Evolutionary conservation across 2,113 vertebrate species (phyloP), one percentile per base, ranked within the genome.

Genomic region (Hucho hucho): DNA sequence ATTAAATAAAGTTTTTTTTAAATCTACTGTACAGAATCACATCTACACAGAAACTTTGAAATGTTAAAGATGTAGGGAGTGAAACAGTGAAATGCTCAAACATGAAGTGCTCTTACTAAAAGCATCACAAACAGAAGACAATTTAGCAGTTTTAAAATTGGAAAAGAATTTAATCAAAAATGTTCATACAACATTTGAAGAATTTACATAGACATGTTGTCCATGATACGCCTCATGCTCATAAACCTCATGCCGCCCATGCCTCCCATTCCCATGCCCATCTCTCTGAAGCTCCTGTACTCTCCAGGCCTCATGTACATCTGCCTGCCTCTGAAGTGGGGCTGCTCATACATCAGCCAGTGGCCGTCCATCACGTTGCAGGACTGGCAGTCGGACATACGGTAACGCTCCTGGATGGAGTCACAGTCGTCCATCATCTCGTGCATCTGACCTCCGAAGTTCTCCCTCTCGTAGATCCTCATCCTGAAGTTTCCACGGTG

Each of bases 361-460:
- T 90, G 79, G 46, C 89, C 89, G 16, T 87, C 82, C 79, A 84
- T 82, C 43, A 87, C 82, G 53, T 83, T 74, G 18, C 87, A 91
- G 68, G 90, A 91, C 79, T 87, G 87, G 26, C 82, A 75, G 75
- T 86, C 84, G 28, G 64, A 70, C 72, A 81, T 74, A 4, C 56
- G 77, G 75, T 91, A 87, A 24, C 74, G 77, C 5, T 92, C 91
- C 79, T 13, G n/a, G 79, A 92, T 84, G 73, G 80, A 86, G 28
- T 91, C 87, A 0, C 91, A 92, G 84, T 92, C 90, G 0, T 91
- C 87, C 3, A 22, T 80, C 74, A 90, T 22, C 82, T 91, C 90
- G 0, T 81, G 0, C 72, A 79, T 89, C 81, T 84, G 85, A 66
- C 88, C 90, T 0, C 74, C 69, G 24, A 91, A 87, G 82, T 84